phyloP scores from a whole-genome alignment of 1,140 invertebrate genomes.

The Dendroctonus ponderosae region DNA sequence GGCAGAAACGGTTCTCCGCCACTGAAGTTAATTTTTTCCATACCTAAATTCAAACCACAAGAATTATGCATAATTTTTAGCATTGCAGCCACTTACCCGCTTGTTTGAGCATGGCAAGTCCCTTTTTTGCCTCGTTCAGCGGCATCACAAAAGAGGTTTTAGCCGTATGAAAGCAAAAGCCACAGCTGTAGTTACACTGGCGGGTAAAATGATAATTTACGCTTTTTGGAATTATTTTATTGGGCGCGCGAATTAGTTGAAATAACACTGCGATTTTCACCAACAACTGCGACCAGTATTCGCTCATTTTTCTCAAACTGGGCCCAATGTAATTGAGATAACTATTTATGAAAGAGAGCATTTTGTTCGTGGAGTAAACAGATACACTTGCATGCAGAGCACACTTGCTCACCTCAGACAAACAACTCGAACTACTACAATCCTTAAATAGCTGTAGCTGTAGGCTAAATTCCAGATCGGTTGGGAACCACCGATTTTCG shows the following conservation, averaged over 20 bases:
- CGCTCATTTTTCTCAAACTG: no score
- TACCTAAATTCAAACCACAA: slow-evolving; percentile 44
- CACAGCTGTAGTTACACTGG: slow-evolving; percentile 52
- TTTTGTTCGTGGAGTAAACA: no score
- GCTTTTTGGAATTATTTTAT: slow-evolving; percentile 46
- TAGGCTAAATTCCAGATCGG: no score
- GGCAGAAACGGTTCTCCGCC: slow-evolving; percentile 53
- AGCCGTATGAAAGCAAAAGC: slow-evolving; percentile 54
- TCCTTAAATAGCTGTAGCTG: no score
- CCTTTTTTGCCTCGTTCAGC: slow-evolving; percentile 49
- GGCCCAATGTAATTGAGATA: no score
- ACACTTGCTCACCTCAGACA: no score
- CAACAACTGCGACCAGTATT: no score
- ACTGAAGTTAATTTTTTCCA: slow-evolving; percentile 55
- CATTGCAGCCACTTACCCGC: slow-evolving; percentile 41
- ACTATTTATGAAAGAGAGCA: no score
- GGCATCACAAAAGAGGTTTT: slow-evolving; percentile 51
- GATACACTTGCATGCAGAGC: no score
- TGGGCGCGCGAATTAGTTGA: neutral
- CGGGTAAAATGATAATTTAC: slow-evolving; percentile 54
- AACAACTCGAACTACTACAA: no score
- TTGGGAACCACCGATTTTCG: no score
- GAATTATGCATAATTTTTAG: neutral
- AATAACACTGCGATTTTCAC: no score
- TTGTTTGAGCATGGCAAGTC: slow-evolving; percentile 47